Base-by-base conservation (phyloP, 2,888 invertebrate species). In the Hedychridium roseum region DNA sequence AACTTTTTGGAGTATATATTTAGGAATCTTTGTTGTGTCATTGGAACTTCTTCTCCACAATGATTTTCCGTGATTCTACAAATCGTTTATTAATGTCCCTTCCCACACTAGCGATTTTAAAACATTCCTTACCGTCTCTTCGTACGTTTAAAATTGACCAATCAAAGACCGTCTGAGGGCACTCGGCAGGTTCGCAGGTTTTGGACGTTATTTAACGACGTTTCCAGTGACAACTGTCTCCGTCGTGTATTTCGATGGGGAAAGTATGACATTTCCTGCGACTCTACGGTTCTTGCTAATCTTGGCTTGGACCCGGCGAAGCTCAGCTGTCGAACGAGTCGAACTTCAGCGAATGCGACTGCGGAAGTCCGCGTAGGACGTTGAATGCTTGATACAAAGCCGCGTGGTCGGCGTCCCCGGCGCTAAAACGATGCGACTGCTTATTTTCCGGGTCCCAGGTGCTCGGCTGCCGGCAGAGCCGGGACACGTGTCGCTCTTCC, bases 331-430 rank as follows among this genome's bases (percentile, higher is more conserved):
- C 82, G 55, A 75, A 77, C 2, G 78, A 75, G 62, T 80, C 78
- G 56, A 84, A 84, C 70, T 87, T 85, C 60, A 88, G 81, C 49
- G 88, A 88, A 49, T 86, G 83, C 3, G 88, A 85, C 64, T 87
- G 86, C 26, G 86, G 84, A 55, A 87, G 80, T 11, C 84, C 81
- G 31, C 81, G 78, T 46, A 82, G 79, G 6, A 82, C 80, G 49
- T 84, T 83, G 45, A 86, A 83, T 56, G 66, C 64, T 39, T 68
- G 69, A 48, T 87, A 80, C 50, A 83, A 71, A 53, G 84, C 81
- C 42, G 82, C 83, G 55, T 83, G 86, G 64, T 85, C 85, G 16
- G 88, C 82, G 71, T 89, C 89, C 46, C 88, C 88, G 6, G 88
- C 84, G 28, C 88, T 89, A 74, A 87, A 87, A 53, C 89, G 81